Evolutionary conservation across 2,797 vertebrate species (phyloP).

Genomic region (Chromis chromis): DNA sequence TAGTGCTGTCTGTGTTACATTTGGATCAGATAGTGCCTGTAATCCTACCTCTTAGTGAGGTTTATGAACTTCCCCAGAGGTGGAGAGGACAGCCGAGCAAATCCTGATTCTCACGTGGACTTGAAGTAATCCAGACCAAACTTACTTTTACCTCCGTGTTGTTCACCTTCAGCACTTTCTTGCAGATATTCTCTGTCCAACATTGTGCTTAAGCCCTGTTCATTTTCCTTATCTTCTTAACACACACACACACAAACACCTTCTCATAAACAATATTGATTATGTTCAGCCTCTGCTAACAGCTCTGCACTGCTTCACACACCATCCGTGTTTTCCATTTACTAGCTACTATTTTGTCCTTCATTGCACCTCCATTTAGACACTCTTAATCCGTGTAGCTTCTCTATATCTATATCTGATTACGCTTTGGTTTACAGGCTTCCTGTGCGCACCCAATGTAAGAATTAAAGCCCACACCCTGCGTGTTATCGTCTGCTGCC

Average conservation of each 20-base stretch:
- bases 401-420: conserved; percentile 59
- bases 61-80: background rate
- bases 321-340: conserved; percentile 31
- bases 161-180: conserved; percentile 47
- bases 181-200: conserved; percentile 16
- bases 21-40: background rate
- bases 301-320: conserved; percentile 30
- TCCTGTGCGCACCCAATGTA: conserved; percentile 30
- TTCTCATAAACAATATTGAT: conserved; percentile 68
- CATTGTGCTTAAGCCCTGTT: conserved; percentile 24
- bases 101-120: background rate
- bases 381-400: conserved; percentile 51
- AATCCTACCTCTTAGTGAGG: background rate
- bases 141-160: background rate
- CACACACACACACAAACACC: conserved; percentile 14
- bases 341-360: conserved; percentile 62
- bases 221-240: conserved; percentile 25
- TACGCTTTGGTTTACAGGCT: conserved; percentile 40
- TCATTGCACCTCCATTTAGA: conserved; percentile 61
- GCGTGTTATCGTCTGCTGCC: conserved; percentile 23
- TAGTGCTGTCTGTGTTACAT: no score
- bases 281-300: conserved; percentile 43
- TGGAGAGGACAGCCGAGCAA: conserved; percentile 8
- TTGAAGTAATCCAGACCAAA: conserved; percentile 20
- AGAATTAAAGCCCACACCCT: conserved; percentile 16